Evolutionary conservation across 1,140 invertebrate species (phyloP), one percentile per base, ranked within the genome.

Genomic region (Berghia stephanieae): DNA sequence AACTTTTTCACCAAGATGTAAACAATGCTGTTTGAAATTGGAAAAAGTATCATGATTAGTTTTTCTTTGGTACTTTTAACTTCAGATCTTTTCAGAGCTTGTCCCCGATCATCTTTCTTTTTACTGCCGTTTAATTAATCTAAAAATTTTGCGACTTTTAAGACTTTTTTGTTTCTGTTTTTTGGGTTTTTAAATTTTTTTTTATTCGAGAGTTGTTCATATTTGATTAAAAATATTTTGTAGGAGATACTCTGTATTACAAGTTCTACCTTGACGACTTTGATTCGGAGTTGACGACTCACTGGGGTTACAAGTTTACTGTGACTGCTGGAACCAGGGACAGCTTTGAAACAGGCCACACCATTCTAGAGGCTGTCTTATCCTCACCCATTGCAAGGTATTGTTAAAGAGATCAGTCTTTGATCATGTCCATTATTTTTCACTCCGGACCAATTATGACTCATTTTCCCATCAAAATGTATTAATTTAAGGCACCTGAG

Each of bases 291-390:
- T 52, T 79, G 5, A 43, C 77, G 21, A 79, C 77, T 34, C 76
- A 81, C 68, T 89, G 86, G 86, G 87, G 87, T n/a, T 89, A 88
- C 80, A 88, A 86, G 80, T 89, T 89, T 77, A 88, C 83, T 6
- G 85, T 88, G n/a, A 83, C 83, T 10, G 86, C 86, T 36, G 86
- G 86, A 24, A 83, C 82, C 21, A 78, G 84, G 42, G 87, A 87
- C 76, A 84, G 88, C 60, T 88, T 89, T 79, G 85, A 88, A 70
- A 89, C 88, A 40, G 88, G 88, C 52, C 85, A 88, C 81, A 82
- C 82, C 44, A 88, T 89, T 38, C 82, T 89, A 0, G 82, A 87
- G 76, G 78, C 80, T 60, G 83, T 89, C 18, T 80, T 89, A 2
- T 84, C 83, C 49, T 83, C 84, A 36, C 69, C 83, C 38, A 55